Percentiles rank a stretch among this genome's conserved stretches.
These are phyloP conservation scores for Tethea ocularis DNA, from an alignment of 2,888 invertebrate genomes.

Conservation along the genomic window DNA sequence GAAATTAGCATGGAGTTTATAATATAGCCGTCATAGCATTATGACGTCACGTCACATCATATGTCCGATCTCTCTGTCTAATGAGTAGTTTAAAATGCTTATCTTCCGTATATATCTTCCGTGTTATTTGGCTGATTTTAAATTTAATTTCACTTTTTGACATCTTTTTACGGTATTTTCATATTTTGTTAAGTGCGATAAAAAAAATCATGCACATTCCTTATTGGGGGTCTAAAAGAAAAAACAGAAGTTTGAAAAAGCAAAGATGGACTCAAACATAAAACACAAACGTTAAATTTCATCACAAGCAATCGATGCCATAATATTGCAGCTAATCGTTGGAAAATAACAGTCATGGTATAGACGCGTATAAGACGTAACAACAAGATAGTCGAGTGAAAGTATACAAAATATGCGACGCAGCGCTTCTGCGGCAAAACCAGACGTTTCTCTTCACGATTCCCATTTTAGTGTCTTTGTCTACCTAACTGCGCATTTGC, in stretches of 20 bases:
- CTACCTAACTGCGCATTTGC: conserved; percentile 8
- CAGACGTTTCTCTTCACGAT: conserved; percentile 43
- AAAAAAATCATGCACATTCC: too few relatives aligned
- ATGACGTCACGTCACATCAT: too few relatives aligned
- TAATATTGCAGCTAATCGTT: conserved; percentile 8
- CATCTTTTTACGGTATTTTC: too few relatives aligned
- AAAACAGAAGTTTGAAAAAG: conserved; percentile 9
- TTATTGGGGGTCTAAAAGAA: too few relatives aligned
- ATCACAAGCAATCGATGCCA: neutral
- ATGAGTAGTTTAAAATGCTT: too few relatives aligned
- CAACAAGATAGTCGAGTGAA: conserved; percentile 24
- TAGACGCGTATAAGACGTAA: conserved; percentile 14
- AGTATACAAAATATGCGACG: conserved; percentile 35
- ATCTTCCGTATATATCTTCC: too few relatives aligned
- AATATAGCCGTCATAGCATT: too few relatives aligned
- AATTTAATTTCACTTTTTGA: too few relatives aligned
- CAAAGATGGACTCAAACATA: neutral
- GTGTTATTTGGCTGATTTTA: too few relatives aligned
- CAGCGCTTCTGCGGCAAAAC: conserved; percentile 24
- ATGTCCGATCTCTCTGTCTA: too few relatives aligned
- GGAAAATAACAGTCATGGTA: neutral
- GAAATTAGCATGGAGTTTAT: too few relatives aligned
- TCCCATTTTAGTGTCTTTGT: conserved; percentile 20
- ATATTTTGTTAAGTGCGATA: too few relatives aligned
- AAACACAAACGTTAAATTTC: neutral